These are phyloP conservation scores for Melipona bicolor DNA, from an alignment of 2,888 invertebrate genomes.

Conservation along the genomic window DNA sequence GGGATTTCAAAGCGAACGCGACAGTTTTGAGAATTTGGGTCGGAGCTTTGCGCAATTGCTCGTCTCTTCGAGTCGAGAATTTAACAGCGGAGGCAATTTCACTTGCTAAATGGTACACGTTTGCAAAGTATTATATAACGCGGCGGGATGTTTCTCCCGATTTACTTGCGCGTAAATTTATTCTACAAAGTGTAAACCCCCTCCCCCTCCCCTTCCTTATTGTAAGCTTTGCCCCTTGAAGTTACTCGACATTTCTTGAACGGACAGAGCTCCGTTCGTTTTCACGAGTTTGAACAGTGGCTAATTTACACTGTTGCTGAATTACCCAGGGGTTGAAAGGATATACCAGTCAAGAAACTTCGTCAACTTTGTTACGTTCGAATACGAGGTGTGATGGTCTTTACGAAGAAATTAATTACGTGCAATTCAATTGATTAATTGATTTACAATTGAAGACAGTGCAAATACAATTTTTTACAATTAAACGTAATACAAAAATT, in stretches of 20 bases:
- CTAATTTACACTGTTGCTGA: neutral
- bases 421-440: neutral
- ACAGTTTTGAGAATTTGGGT: neutral
- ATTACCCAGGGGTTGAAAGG: neutral
- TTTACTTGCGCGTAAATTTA: neutral
- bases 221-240: neutral
- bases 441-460: too few species aligned
- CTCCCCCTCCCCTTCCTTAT: too few species aligned
- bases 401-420: neutral
- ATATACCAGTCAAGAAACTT: neutral
- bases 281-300: neutral
- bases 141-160: neutral
- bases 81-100: neutral
- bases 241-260: neutral
- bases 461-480: too few species aligned
- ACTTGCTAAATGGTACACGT: neutral
- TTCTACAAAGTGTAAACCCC: neutral
- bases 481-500: too few species aligned
- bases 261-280: neutral
- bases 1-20: neutral
- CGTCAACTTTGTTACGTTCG: neutral
- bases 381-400: neutral
- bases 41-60: neutral
- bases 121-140: neutral
- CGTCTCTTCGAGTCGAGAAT: neutral